These are phyloP conservation scores for Lucilia sericata DNA, from an alignment of 1,140 invertebrate species.

Conservation along the genomic window DNA sequence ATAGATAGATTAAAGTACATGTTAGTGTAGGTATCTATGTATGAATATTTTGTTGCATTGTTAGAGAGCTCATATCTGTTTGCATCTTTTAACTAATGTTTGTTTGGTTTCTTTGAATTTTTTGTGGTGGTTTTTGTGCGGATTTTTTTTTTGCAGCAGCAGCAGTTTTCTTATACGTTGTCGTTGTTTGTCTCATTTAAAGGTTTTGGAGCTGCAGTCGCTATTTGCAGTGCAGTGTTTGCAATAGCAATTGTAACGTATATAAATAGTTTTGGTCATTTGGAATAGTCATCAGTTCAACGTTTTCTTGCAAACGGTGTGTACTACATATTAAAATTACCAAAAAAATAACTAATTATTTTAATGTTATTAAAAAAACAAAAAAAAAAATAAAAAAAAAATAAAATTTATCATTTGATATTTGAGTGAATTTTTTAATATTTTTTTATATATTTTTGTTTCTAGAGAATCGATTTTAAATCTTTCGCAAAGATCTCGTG, in stretches of 20 bases:
- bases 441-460: constrained; percentile 5
- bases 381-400: not conserved
- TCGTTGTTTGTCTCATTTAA: constrained; percentile 22
- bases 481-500: constrained; percentile 18
- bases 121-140: constrained; percentile 6
- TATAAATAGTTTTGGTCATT: constrained; percentile 52
- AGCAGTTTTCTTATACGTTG: not conserved
- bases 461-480: constrained; percentile 30
- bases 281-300: constrained; percentile 49
- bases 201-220: constrained; percentile 3
- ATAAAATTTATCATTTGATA: too few species aligned
- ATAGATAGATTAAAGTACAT: too few species aligned
- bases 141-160: too few species aligned
- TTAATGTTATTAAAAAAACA: too few species aligned
- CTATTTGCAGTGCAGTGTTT: constrained; percentile 16
- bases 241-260: constrained; percentile 44
- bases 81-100: constrained; percentile 27
- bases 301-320: constrained; percentile 48
- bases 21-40: not conserved
- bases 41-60: not conserved
- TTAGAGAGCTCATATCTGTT: constrained; percentile 15
- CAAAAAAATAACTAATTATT: not conserved
- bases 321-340: not conserved
- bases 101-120: constrained; percentile 10
- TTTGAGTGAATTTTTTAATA: too few species aligned